A percentile compares a stretch with the other conserved stretches of the same genome.
Evolutionary conservation across 2,113 vertebrate genomes (phyloP).

Genomic region (Sus scrofa): T2T-Sscrofa CM000812.6:83316501-83317000

Average conservation of each 20-base stretch:
- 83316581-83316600: background rate
- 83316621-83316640: conserved; percentile 25
- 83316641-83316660: background rate
- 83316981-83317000: background rate
- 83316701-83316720: background rate
- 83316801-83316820: background rate
- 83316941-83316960: background rate
- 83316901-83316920: background rate
- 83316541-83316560: background rate
- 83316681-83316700: background rate
- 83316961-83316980: background rate
- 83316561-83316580: background rate
- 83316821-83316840: background rate
- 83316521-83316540: background rate
- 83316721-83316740: background rate
- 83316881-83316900: background rate
- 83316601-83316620: background rate
- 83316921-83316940: background rate
- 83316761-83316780: background rate
- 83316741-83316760: background rate
- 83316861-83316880: background rate
- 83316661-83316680: conserved; percentile 2
- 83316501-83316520: background rate
- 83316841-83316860: background rate
- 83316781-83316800: background rate